These are phyloP conservation scores for Otolemur garnettii DNA, from an alignment of 2,113 vertebrate genomes.

Conservation along the genomic window DNA sequence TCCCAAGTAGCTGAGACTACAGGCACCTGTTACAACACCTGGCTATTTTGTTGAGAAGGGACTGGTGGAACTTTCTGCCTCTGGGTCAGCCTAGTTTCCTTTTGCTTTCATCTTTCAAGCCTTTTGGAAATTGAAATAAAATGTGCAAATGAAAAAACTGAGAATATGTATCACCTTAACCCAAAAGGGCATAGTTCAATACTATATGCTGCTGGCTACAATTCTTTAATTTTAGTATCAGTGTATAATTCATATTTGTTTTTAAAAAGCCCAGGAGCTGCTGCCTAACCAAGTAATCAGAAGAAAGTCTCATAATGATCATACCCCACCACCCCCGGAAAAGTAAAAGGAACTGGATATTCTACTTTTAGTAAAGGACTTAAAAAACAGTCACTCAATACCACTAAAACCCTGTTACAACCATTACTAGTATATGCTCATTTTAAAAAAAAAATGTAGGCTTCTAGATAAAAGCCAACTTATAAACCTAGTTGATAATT, in stretches of 20 bases:
- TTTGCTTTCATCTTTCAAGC: background rate
- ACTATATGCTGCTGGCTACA: background rate
- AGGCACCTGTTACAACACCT: too few species aligned
- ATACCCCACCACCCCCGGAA: background rate
- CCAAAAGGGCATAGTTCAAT: slow-evolving; percentile 11
- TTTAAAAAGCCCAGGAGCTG: background rate
- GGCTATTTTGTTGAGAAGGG: background rate
- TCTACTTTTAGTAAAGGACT: slow-evolving; percentile 43
- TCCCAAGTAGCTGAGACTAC: too few species aligned
- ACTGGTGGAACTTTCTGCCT: background rate
- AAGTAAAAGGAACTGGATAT: slow-evolving; percentile 3
- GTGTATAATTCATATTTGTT: background rate
- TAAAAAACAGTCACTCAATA: background rate
- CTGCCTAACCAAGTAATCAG: background rate
- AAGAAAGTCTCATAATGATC: slow-evolving; percentile 16
- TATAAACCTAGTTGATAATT: slow-evolving; percentile 35
- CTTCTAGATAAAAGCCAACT: slow-evolving; percentile 4
- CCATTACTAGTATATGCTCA: background rate
- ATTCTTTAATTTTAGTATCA: slow-evolving; percentile 1
- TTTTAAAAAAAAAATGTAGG: background rate
- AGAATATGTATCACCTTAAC: slow-evolving; percentile 38
- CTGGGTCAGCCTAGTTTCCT: background rate
- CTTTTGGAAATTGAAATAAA: slow-evolving; percentile 54
- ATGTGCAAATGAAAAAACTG: slow-evolving; percentile 17
- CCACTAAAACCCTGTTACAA: background rate